phyloP scores from a whole-genome alignment of 1,140 invertebrate genomes.

The Venturia canescens region DNA sequence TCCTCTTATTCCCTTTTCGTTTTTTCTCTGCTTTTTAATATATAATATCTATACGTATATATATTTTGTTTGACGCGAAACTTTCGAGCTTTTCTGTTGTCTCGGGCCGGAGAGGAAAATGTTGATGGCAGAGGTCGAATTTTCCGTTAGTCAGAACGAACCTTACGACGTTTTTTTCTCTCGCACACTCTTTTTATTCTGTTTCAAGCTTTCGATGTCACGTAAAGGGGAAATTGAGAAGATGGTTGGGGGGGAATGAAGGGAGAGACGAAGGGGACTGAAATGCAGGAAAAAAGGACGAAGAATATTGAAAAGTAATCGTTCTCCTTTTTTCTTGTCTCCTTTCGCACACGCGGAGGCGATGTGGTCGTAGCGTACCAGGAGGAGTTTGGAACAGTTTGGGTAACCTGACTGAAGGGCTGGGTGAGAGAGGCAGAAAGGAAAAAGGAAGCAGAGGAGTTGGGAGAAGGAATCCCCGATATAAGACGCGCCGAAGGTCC shows the following conservation, averaged over 20 bases:
- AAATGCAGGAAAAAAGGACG: slow-evolving; percentile 35
- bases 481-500: slow-evolving; percentile 18
- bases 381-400: slow-evolving; percentile 34
- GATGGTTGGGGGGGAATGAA: neutral
- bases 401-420: neutral
- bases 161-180: slow-evolving; percentile 4
- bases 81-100: slow-evolving; percentile 43
- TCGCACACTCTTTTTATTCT: slow-evolving; percentile 2
- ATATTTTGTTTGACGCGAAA: slow-evolving; percentile 16
- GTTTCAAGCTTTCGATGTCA: slow-evolving; percentile 1
- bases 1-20: neutral
- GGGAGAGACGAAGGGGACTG: slow-evolving; percentile 8
- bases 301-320: slow-evolving; percentile 67
- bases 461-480: neutral
- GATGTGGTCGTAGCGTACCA: slow-evolving; percentile 21
- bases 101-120: slow-evolving; percentile 18
- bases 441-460: neutral
- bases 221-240: slow-evolving; percentile 42
- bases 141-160: neutral
- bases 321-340: slow-evolving; percentile 44
- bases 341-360: neutral
- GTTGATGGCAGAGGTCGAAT: slow-evolving; percentile 34
- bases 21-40: neutral
- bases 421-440: neutral
- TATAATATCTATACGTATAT: neutral